phyloP scores from a whole-genome alignment of 2,113 vertebrate genomes.

The Physeter macrocephalus region DNA sequence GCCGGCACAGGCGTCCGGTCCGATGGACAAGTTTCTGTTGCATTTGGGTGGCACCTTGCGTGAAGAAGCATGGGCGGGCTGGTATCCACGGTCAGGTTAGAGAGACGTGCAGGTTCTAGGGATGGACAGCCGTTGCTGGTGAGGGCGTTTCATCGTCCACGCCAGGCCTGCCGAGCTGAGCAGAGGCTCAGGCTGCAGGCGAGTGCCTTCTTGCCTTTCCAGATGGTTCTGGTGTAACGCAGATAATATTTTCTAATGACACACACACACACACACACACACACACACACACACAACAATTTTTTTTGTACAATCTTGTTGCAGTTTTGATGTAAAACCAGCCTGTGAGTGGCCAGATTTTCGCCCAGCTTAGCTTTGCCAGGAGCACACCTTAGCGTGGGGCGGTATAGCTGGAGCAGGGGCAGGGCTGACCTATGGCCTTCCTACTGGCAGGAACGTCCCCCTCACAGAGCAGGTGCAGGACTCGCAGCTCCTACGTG shows the following conservation, averaged over 20 bases:
- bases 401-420: background rate
- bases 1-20: constrained; percentile 37
- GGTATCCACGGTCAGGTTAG: rapidly evolving
- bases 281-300: no score
- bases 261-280: no score
- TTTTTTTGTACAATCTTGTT: background rate
- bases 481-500: rapidly evolving
- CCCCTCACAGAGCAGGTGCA: no score
- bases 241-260: constrained; percentile 70
- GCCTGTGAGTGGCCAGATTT: rapidly evolving
- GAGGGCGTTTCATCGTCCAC: constrained; percentile 58
- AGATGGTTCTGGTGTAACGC: constrained; percentile 72
- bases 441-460: background rate
- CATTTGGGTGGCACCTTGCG: constrained; percentile 42
- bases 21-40: constrained; percentile 61
- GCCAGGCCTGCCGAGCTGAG: constrained; percentile 64
- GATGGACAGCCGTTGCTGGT: background rate
- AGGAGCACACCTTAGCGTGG: rapidly evolving
- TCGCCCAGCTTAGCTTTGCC: background rate
- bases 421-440: background rate
- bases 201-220: constrained; percentile 69
- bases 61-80: background rate
- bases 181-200: constrained; percentile 71
- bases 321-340: background rate
- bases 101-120: rapidly evolving